A percentile compares a stretch with the other conserved stretches of the same genome.
These are phyloP conservation scores for Centropus unirufus DNA, from an alignment of 2,113 vertebrate genomes.

Conservation along the genomic window DNA sequence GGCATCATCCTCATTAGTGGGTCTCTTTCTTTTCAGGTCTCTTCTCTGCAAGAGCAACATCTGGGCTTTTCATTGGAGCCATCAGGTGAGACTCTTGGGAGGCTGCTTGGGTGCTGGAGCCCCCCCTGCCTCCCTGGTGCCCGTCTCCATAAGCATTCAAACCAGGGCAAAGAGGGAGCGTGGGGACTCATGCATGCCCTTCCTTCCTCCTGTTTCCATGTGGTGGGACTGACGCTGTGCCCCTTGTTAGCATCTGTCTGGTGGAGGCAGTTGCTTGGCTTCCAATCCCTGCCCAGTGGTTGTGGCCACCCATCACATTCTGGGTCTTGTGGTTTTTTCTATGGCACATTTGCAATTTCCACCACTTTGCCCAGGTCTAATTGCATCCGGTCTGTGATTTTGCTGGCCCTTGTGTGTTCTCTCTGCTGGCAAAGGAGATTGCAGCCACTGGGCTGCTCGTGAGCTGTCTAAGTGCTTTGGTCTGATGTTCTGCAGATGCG, in stretches of 20 bases:
- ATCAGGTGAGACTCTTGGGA: conserved; percentile 59
- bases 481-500: background rate
- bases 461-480: background rate
- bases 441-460: accelerated
- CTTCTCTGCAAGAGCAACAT: background rate
- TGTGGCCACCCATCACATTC: accelerated
- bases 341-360: background rate
- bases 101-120: background rate
- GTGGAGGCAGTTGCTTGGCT: background rate
- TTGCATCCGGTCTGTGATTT: background rate
- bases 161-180: background rate
- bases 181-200: accelerated
- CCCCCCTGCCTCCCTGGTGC: accelerated
- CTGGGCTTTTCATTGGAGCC: background rate
- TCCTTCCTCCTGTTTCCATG: background rate
- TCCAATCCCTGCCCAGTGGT: background rate
- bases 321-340: background rate
- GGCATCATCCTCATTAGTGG: background rate
- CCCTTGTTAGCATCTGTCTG: background rate
- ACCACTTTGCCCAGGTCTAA: background rate
- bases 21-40: conserved; percentile 35
- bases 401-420: background rate
- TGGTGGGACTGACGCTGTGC: background rate
- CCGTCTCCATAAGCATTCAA: background rate
- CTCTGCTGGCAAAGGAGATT: background rate